Evolutionary conservation across 2,888 invertebrate species (phyloP).

Genomic region (Apantesis nais): DNA sequence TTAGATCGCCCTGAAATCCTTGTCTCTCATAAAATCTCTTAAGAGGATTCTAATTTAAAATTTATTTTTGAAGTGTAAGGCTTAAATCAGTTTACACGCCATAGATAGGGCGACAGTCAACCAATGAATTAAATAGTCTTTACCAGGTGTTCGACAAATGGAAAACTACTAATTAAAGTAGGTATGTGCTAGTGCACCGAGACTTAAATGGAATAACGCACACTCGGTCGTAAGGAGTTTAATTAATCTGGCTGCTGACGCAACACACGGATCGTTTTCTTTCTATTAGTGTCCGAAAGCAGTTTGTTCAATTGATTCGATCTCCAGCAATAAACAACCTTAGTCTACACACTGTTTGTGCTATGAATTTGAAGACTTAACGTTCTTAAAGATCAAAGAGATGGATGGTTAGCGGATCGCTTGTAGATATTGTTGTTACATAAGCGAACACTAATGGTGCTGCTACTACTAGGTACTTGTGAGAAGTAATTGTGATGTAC

Average conservation of each 20-base stretch:
- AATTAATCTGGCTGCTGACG: constrained; percentile 79
- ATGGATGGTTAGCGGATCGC: constrained; percentile 75
- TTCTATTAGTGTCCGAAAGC: constrained; percentile 73
- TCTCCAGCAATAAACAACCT: constrained; percentile 70
- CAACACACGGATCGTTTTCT: constrained; percentile 73
- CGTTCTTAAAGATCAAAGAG: constrained; percentile 66
- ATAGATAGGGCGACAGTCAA: constrained; percentile 58
- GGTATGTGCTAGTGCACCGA: constrained; percentile 68
- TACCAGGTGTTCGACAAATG: constrained; percentile 79
- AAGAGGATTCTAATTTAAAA: constrained; percentile 58
- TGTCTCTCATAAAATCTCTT: constrained; percentile 65
- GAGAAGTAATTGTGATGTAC: constrained; percentile 70
- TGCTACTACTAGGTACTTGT: constrained; percentile 59
- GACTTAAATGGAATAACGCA: constrained; percentile 73
- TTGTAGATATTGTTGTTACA: constrained; percentile 75
- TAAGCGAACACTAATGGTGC: constrained; percentile 71
- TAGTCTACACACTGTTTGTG: constrained; percentile 71
- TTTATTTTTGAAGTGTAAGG: constrained; percentile 59
- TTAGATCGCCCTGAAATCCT: constrained; percentile 69
- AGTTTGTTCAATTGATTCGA: constrained; percentile 78
- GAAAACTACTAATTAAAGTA: constrained; percentile 82
- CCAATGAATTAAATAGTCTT: constrained; percentile 76
- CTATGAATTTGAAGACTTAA: constrained; percentile 78
- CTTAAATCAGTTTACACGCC: constrained; percentile 52
- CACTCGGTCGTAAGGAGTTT: constrained; percentile 73